Conservation (phyloP, 2,797 vertebrate species). For the Onychomys leucogaster region DNA sequence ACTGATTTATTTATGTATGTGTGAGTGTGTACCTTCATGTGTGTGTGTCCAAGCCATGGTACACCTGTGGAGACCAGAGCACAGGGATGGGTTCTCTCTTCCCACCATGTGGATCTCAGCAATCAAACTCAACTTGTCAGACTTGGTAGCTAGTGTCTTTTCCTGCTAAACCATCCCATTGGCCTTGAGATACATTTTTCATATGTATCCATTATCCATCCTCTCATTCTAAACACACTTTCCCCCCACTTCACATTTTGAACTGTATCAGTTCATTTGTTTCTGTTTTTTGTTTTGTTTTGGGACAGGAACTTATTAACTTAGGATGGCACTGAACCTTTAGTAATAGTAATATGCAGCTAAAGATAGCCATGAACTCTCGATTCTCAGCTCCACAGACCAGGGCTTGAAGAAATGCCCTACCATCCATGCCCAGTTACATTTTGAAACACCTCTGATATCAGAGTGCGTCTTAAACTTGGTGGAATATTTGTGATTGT, state of each 20-base stretch:
- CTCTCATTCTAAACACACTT: not conserved
- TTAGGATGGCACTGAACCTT: not conserved
- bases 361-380: not conserved
- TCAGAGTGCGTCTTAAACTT: not conserved
- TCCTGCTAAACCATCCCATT: not conserved
- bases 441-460: constrained; percentile 11
- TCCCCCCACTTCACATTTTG: not conserved
- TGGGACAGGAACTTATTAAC: not conserved
- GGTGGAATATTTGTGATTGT: not conserved
- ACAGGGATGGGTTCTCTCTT: not conserved
- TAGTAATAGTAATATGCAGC: not conserved
- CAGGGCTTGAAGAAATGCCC: no score
- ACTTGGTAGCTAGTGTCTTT: not conserved
- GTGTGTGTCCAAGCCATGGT: not conserved
- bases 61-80: no score
- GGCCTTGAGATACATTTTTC: not conserved
- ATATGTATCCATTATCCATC: not conserved
- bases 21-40: no score
- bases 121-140: not conserved
- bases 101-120: not conserved
- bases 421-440: not conserved
- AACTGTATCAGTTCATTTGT: not conserved
- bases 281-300: not conserved
- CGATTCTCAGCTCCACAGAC: not conserved
- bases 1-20: not conserved